These are phyloP conservation scores for Falco punctatus DNA, from an alignment of 2,113 vertebrate genomes.

Conservation along the genomic window DNA sequence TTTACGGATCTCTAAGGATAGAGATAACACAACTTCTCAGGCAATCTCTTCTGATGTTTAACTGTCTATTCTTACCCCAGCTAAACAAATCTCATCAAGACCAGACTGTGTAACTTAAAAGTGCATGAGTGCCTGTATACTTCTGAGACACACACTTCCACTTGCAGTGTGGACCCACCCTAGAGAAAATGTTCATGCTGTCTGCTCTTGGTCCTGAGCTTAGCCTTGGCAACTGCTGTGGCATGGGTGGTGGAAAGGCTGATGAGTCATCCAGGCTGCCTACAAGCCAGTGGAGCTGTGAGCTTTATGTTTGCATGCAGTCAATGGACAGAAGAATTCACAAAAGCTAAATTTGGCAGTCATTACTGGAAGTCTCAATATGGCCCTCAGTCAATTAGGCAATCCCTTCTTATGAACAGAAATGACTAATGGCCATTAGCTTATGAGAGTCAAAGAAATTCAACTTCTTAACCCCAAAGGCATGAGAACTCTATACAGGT, in stretches of 20 bases:
- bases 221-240: not conserved
- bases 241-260: not conserved
- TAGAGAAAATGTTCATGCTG: not conserved
- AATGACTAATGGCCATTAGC: not conserved
- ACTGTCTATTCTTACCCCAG: not conserved
- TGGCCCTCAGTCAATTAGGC: not conserved
- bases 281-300: not conserved
- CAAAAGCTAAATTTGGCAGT: slow-evolving; percentile 8
- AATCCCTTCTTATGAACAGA: not conserved
- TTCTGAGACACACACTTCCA: not conserved
- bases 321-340: not conserved
- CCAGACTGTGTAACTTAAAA: not conserved
- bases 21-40: not conserved
- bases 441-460: slow-evolving; percentile 7
- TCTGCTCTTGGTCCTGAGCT: slow-evolving; percentile 15
- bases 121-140: not conserved
- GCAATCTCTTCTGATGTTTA: not conserved
- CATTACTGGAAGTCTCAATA: not conserved
- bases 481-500: not conserved
- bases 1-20: not conserved
- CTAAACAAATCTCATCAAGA: not conserved
- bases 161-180: not conserved
- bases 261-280: not conserved
- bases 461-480: not conserved
- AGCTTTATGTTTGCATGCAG: not conserved